phyloP scores from a whole-genome alignment of 2,797 vertebrate species.

The Nannoperca australis region DNA sequence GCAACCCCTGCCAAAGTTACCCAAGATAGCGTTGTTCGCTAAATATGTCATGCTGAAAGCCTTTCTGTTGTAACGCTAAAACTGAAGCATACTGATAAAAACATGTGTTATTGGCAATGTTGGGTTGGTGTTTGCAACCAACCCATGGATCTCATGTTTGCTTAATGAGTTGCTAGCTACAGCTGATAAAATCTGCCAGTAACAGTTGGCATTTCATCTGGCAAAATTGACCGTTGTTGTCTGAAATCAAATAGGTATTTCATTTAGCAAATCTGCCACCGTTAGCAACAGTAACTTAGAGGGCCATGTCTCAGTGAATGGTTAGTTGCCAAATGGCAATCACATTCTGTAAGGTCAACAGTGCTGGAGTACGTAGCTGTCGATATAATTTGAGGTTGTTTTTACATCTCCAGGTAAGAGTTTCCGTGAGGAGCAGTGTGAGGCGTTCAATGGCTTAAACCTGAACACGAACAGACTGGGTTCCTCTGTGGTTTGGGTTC shows the following conservation, averaged over 20 bases:
- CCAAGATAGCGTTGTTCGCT: no score
- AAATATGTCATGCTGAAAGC: no score
- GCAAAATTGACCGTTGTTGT: no score
- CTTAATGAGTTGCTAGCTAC: neutral
- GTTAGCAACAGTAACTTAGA: no score
- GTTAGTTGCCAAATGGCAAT: neutral
- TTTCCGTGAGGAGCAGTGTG: conserved; percentile 96
- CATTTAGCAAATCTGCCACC: neutral
- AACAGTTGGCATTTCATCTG: no score
- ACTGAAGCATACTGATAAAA: no score
- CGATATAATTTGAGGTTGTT: neutral
- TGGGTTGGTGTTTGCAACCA: no score
- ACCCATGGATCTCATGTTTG: neutral
- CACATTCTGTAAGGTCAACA: neutral
- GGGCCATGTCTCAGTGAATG: neutral
- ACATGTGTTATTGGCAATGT: no score
- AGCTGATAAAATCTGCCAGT: neutral
- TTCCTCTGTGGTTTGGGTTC: conserved; percentile 92
- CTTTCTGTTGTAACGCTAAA: no score
- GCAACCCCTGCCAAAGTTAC: no score
- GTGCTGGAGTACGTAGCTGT: neutral
- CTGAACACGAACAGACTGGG: conserved; percentile 94
- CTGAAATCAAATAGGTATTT: neutral
- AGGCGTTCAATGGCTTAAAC: conserved; percentile 94
- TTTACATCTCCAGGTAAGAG: conserved; percentile 86